phyloP scores from a whole-genome alignment of 92 coral and sea anemone genomes.

The Palythoa grandiflora region DNA sequence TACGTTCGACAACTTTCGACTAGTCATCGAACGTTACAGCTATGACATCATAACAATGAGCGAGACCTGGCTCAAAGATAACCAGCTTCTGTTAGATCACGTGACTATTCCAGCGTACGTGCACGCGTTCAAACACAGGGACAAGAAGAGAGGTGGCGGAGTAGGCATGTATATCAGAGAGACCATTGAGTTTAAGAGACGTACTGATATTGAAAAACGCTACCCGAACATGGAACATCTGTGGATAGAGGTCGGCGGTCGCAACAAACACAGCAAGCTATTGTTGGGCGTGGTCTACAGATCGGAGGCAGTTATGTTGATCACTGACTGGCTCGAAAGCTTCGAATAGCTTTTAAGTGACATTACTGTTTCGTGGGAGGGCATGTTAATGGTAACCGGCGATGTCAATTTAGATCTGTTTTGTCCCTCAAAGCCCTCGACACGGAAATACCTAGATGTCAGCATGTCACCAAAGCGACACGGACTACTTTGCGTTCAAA shows the following conservation, averaged over 20 bases:
- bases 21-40: constrained; percentile 10
- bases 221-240: background rate
- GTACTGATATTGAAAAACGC: background rate
- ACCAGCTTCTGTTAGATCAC: background rate
- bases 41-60: constrained; percentile 39
- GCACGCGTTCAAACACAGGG: background rate
- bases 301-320: constrained; percentile 59
- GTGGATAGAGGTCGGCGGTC: constrained; percentile 36
- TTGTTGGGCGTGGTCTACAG: constrained; percentile 50
- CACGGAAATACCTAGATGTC: constrained; percentile 39
- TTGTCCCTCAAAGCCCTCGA: constrained; percentile 19
- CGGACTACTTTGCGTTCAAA: constrained; percentile 23
- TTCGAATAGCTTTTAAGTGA: constrained; percentile 49
- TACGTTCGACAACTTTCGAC: background rate
- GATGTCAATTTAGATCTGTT: constrained; percentile 63
- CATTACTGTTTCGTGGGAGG: constrained; percentile 66
- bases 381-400: constrained; percentile 65
- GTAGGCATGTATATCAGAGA: constrained; percentile 7
- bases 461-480: constrained; percentile 47
- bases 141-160: constrained; percentile 33
- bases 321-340: constrained; percentile 56
- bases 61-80: constrained; percentile 42
- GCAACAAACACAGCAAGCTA: background rate
- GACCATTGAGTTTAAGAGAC: constrained; percentile 4
- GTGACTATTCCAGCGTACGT: constrained; percentile 18